These are phyloP conservation scores for Dendrocincla fuliginosa DNA, from an alignment of 2,797 vertebrate genomes.

Conservation along the genomic window DNA sequence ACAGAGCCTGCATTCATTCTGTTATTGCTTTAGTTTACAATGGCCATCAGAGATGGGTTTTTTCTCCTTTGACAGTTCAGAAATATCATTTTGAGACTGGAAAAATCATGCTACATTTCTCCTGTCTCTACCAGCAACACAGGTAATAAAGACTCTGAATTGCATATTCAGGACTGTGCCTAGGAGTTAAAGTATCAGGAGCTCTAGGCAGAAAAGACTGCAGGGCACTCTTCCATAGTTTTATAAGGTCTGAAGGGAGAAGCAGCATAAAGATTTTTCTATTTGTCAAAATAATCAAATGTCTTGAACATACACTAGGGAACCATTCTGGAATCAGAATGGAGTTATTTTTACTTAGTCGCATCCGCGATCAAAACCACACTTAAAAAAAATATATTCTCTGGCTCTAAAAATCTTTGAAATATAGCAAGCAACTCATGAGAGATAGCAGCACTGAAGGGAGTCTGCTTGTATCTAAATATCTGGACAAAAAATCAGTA, in stretches of 20 bases:
- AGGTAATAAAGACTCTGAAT: constrained; percentile 26
- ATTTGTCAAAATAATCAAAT: constrained; percentile 46
- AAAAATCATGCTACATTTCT: not conserved
- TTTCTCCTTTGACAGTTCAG: not conserved
- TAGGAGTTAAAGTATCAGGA: not conserved
- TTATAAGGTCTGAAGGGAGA: constrained; percentile 13
- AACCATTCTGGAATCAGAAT: constrained; percentile 2
- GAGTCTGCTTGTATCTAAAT: not conserved
- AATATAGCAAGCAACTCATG: not conserved
- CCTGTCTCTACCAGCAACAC: not conserved
- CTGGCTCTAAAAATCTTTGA: not conserved
- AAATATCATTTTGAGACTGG: not conserved
- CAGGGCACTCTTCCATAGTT: not conserved
- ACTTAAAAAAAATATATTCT: not conserved
- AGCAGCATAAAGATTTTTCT: constrained; percentile 13
- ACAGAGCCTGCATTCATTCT: not conserved
- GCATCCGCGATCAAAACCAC: not conserved
- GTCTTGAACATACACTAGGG: constrained; percentile 2
- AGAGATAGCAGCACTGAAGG: not conserved
- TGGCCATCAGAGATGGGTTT: not conserved
- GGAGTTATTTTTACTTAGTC: constrained; percentile 21
- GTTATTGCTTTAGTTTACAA: not conserved
- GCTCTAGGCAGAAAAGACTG: not conserved
- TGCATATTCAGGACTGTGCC: not conserved
- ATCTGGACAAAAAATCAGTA: not conserved